These are phyloP conservation scores for Meliscaeva auricollis DNA, from an alignment of 2,888 invertebrate species.

Conservation along the genomic window DNA sequence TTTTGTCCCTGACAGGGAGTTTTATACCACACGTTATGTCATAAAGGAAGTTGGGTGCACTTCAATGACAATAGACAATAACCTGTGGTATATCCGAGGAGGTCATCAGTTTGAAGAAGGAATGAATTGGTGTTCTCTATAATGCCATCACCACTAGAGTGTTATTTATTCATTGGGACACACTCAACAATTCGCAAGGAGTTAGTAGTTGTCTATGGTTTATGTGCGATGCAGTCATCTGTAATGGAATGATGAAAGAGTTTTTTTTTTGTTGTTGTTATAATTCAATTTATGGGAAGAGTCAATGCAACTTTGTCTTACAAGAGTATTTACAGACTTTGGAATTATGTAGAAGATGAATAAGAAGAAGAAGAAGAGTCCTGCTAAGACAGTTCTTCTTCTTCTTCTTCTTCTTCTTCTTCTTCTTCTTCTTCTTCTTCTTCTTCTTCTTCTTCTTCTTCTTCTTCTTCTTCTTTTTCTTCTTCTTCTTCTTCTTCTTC, in stretches of 20 bases:
- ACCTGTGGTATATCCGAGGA: constrained; percentile 13
- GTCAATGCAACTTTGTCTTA: too few relatives aligned
- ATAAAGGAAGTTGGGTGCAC: constrained; percentile 27
- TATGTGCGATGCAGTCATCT: constrained; percentile 48
- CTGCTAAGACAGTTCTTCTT: too few relatives aligned
- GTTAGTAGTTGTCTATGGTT: constrained; percentile 43
- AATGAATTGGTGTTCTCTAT: constrained; percentile 61
- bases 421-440: too few relatives aligned
- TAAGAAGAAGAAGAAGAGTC: too few relatives aligned
- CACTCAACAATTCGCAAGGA: constrained; percentile 64
- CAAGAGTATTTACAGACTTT: too few relatives aligned
- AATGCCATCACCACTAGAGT: constrained; percentile 63
- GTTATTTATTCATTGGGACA: constrained; percentile 72
- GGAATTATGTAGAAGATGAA: too few relatives aligned
- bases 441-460: too few relatives aligned
- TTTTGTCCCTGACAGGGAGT: constrained; percentile 28
- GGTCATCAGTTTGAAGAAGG: constrained; percentile 58
- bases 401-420: too few relatives aligned
- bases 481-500: too few relatives aligned
- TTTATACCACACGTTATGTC: constrained; percentile 48
- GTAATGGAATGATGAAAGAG: constrained; percentile 14
- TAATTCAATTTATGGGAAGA: too few relatives aligned
- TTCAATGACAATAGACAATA: constrained; percentile 59
- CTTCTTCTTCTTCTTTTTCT: too few relatives aligned
- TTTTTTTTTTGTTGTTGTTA: too few relatives aligned